Conservation (phyloP, 2,888 invertebrate genomes). For the Volucella inflata region DNA sequence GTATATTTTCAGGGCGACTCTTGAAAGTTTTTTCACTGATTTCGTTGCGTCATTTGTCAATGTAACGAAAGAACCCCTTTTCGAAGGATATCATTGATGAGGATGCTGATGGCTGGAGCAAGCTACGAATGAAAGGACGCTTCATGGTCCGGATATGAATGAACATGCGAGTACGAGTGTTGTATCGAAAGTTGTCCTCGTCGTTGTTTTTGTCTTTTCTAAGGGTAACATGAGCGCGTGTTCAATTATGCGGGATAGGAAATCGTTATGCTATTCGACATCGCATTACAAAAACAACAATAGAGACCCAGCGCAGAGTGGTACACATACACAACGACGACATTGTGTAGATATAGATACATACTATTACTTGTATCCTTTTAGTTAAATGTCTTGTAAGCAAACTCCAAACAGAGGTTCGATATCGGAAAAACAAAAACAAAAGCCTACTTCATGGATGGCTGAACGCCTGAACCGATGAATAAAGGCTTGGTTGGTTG, state of each 20-base stretch:
- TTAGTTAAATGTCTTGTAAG: slow-evolving; percentile 56
- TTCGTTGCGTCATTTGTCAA: slow-evolving; percentile 39
- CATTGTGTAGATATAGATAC: no score
- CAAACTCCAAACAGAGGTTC: slow-evolving; percentile 44
- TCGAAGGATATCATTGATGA: slow-evolving; percentile 33
- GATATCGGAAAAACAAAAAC: slow-evolving; percentile 43
- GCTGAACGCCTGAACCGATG: slow-evolving; percentile 25
- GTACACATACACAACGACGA: no score
- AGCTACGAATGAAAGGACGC: slow-evolving; percentile 54
- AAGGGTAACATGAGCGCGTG: slow-evolving; percentile 59
- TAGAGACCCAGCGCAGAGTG: neutral
- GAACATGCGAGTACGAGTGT: slow-evolving; percentile 10
- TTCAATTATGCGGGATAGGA: slow-evolving; percentile 69
- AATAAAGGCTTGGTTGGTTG: slow-evolving; percentile 30
- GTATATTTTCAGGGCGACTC: neutral
- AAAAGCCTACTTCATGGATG: slow-evolving; percentile 60
- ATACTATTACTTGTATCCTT: slow-evolving; percentile 45
- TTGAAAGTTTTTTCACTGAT: slow-evolving; percentile 9
- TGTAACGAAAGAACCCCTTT: slow-evolving; percentile 35
- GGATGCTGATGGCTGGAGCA: slow-evolving; percentile 29
- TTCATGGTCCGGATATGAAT: neutral
- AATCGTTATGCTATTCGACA: slow-evolving; percentile 62
- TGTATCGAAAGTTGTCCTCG: slow-evolving; percentile 63
- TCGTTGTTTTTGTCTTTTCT: slow-evolving; percentile 1
- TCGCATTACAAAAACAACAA: slow-evolving; percentile 37